Conservation (phyloP, 2,888 invertebrate species). For the Nomada flava region DNA sequence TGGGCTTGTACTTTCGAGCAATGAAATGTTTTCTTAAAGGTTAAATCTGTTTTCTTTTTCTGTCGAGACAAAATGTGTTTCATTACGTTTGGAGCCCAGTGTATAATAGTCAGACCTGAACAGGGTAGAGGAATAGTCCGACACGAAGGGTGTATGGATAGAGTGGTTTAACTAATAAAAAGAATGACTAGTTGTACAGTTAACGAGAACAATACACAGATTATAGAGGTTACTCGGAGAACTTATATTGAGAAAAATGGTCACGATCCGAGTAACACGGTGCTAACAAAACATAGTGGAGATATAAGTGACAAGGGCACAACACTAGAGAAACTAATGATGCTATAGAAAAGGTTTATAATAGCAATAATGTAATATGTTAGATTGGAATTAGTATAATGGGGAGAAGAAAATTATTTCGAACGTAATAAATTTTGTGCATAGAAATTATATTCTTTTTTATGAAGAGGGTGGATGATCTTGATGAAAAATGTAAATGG, state of each 20-base stretch:
- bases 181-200: conserved; percentile 11
- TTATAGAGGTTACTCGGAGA: neutral
- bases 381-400: too few species aligned
- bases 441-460: too few species aligned
- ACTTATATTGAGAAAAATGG: conserved; percentile 15
- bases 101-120: neutral
- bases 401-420: too few species aligned
- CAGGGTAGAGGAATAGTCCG: too few species aligned
- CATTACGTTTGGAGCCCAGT: neutral
- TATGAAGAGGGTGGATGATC: too few species aligned
- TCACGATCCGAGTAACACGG: conserved; percentile 6
- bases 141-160: neutral
- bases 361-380: neutral
- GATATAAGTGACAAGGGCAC: neutral
- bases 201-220: conserved; percentile 12
- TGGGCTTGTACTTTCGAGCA: neutral
- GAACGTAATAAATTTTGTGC: too few species aligned
- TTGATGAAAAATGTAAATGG: too few species aligned
- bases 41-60: too few species aligned
- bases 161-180: neutral
- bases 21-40: neutral
- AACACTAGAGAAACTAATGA: neutral
- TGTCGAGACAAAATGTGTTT: neutral
- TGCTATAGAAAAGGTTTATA: neutral
- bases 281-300: neutral